Conservation (phyloP, 2,113 vertebrate genomes). For the Pagrus major region DNA sequence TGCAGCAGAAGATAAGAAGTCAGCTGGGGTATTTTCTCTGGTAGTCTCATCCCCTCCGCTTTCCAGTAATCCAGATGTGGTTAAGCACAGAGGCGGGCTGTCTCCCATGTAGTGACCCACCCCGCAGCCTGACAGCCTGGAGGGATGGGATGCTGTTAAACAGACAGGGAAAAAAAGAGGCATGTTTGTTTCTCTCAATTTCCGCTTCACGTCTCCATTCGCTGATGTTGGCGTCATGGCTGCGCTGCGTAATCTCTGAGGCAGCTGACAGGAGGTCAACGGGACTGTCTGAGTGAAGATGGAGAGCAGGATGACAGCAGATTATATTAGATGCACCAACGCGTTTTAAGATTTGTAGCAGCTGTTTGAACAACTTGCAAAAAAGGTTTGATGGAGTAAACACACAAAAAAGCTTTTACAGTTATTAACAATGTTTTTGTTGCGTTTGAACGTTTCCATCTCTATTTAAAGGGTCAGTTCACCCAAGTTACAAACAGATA, state of each 20-base stretch:
- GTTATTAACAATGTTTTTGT: no score
- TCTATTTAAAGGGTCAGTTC: neutral
- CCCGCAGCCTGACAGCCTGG: neutral
- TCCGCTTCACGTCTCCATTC: neutral
- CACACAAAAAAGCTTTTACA: no score
- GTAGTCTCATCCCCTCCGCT: slow-evolving; percentile 26
- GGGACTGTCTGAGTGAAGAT: neutral
- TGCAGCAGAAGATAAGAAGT: neutral
- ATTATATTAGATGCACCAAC: neutral
- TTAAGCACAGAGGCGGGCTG: slow-evolving; percentile 12
- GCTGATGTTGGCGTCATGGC: slow-evolving; percentile 33
- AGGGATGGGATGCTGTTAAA: neutral
- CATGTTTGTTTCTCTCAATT: neutral
- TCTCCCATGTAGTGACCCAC: neutral
- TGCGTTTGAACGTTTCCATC: no score
- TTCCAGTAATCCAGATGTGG: slow-evolving; percentile 32
- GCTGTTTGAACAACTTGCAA: neutral
- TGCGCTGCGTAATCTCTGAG: neutral
- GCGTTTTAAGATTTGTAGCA: neutral
- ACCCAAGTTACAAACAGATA: neutral
- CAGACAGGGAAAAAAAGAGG: neutral
- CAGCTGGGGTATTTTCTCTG: neutral
- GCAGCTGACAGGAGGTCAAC: slow-evolving; percentile 2
- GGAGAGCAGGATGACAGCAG: neutral
- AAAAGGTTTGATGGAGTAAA: no score